Evolutionary conservation across 64 coral and sea anemone genomes (phyloP), one percentile per base, ranked within the genome.

Genomic region (Stichodactyla helianthus): DNA sequence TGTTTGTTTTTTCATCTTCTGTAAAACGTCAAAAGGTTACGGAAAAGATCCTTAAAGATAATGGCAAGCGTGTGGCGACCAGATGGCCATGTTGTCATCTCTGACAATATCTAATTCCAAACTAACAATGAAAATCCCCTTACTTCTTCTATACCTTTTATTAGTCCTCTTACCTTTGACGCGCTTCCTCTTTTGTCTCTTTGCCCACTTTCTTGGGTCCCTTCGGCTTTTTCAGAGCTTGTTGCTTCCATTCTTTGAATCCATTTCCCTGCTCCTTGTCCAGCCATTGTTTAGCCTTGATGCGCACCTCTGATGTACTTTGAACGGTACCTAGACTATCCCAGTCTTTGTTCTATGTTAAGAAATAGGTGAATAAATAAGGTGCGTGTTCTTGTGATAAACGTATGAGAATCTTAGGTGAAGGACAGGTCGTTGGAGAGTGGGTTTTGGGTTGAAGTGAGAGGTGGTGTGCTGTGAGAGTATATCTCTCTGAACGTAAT

Each of bases 221-320:
- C 13, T 35, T 87, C 13, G 86, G 57, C 50, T 88, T 92, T 12
- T 76, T 92, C 12, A 83, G 83, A 8, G 91, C 91, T 58, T 80
- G 68, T 8, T 82, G 53, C 60, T 93, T 95, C 94, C 94, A 95
- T 2, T 95, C 87, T 8, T 89, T 86, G 80, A 88, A 95, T 28
- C 79, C 89, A 55, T 19, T 81, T 16, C 55, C 86, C 89, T 93
- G 79, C 20, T 83, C 91, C 57, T 84, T 84, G 28, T 87, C 87
- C 70, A 95, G 88, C 94, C 94, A 95, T 19, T 93, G 91, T 51
- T 93, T 95, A 23, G 94, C 79, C 52, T 92, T 79, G 53, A 92
- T 89, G 61, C 85, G 90, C 0, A 88, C 67, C 55, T 82, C 91
- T 16, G 76, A 86, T 9, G 70, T 92, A 8, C 91, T 19, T 19